Conservation (phyloP, 2,113 vertebrate species). For the Entelurus aequoreus region DNA sequence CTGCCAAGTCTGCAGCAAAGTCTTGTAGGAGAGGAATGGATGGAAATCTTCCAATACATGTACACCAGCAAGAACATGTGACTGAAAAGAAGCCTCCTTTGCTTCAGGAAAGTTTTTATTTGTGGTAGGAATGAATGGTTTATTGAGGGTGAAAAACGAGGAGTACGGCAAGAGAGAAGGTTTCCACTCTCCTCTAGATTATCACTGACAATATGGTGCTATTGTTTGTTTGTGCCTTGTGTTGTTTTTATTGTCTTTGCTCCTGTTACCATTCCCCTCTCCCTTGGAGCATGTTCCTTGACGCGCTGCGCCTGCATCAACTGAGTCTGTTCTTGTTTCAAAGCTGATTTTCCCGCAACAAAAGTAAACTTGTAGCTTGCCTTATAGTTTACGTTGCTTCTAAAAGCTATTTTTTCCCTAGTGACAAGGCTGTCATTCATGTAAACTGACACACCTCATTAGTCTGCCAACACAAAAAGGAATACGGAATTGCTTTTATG, state of each 20-base stretch:
- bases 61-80: conserved; percentile 31
- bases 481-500: not conserved
- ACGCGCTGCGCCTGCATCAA: conserved; percentile 26
- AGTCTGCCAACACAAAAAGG: not conserved
- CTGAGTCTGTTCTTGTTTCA: conserved; percentile 3
- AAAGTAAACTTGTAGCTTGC: not conserved
- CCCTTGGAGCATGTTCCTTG: conserved; percentile 71
- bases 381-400: not conserved
- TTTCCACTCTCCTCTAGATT: conserved; percentile 37
- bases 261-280: conserved; percentile 70
- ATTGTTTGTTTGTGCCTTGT: conserved; percentile 49
- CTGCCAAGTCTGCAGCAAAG: conserved; percentile 97
- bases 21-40: conserved; percentile 71
- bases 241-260: conserved; percentile 63
- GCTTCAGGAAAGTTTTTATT: conserved; percentile 12
- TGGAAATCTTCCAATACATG: conserved; percentile 17
- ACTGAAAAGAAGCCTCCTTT: conserved; percentile 43
- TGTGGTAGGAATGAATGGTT: conserved; percentile 24
- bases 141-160: conserved; percentile 20
- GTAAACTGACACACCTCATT: not conserved
- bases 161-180: conserved; percentile 18
- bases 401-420: not conserved
- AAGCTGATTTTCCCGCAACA: conserved; percentile 12
- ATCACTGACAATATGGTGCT: conserved; percentile 79
- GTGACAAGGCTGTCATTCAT: not conserved